Conservation (phyloP, 1,140 invertebrate species). For the Pectinophora gossypiella region DNA sequence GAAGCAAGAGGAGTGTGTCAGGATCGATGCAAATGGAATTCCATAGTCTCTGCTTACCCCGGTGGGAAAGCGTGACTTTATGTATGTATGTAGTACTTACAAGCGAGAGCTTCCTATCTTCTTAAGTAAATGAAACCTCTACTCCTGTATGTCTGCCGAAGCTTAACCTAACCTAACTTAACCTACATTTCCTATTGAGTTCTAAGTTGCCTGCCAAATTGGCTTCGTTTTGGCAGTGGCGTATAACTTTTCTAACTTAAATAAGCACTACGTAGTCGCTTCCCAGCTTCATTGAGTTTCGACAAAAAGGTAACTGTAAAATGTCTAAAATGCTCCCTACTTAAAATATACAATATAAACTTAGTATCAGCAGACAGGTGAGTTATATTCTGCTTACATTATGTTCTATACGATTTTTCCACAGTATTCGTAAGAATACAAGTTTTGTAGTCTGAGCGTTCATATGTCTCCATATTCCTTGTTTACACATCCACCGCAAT, state of each 20-base stretch:
- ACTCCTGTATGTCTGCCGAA: background rate
- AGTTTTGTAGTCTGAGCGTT: no score
- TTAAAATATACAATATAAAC: background rate
- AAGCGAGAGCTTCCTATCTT: background rate
- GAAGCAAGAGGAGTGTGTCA: no score
- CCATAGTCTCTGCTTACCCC: no score
- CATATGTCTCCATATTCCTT: conserved; percentile 11
- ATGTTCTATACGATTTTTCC: background rate
- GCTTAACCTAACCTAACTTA: background rate
- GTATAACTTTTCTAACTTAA: background rate
- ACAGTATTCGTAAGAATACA: no score
- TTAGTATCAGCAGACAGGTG: background rate
- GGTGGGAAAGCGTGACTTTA: no score
- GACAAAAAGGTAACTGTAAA: no score
- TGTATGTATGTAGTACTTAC: no score
- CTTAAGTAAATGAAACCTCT: background rate
- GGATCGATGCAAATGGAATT: no score
- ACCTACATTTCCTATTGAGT: background rate
- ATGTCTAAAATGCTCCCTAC: background rate
- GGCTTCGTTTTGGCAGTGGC: background rate
- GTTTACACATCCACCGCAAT: conserved; percentile 26
- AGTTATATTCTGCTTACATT: background rate
- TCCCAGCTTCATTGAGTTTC: background rate
- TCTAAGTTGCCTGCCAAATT: background rate
- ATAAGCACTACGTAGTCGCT: background rate